Evolutionary conservation across 2,113 vertebrate genomes (phyloP).

Genomic region (Elanus axillaris): DNA sequence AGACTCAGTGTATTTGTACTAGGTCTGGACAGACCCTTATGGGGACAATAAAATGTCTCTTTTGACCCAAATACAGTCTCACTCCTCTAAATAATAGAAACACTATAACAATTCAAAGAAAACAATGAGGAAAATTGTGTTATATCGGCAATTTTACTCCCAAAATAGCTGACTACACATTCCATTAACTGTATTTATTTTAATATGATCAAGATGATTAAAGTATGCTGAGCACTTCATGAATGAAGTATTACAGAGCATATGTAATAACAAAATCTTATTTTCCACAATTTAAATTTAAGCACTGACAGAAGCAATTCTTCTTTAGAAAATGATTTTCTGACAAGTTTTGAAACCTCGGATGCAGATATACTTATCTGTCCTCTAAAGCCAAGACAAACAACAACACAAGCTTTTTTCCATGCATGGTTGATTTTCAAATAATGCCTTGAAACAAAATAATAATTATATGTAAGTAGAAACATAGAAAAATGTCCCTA

Average conservation of each 20-base stretch:
- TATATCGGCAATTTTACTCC: background rate
- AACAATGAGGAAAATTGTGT: background rate
- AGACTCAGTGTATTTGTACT: background rate
- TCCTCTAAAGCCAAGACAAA: conserved; percentile 21
- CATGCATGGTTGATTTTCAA: background rate
- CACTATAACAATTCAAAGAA: background rate
- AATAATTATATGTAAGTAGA: background rate
- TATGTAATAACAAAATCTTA: background rate
- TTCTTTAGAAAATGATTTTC: background rate
- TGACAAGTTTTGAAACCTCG: background rate
- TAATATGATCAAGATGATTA: background rate
- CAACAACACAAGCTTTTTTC: background rate
- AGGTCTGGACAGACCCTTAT: background rate
- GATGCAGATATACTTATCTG: background rate
- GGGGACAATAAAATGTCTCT: background rate
- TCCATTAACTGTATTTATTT: background rate
- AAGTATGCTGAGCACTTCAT: background rate
- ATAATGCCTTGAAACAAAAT: conserved; percentile 12
- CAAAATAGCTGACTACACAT: background rate
- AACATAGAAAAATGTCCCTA: background rate
- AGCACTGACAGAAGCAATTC: background rate
- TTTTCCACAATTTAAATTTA: background rate
- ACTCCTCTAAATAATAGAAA: background rate
- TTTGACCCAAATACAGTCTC: background rate
- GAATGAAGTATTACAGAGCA: background rate